Percentiles rank a stretch among this genome's conserved stretches.
These are phyloP conservation scores for Heliconius congener DNA, from an alignment of 1,140 invertebrate genomes.

Conservation along the genomic window DNA sequence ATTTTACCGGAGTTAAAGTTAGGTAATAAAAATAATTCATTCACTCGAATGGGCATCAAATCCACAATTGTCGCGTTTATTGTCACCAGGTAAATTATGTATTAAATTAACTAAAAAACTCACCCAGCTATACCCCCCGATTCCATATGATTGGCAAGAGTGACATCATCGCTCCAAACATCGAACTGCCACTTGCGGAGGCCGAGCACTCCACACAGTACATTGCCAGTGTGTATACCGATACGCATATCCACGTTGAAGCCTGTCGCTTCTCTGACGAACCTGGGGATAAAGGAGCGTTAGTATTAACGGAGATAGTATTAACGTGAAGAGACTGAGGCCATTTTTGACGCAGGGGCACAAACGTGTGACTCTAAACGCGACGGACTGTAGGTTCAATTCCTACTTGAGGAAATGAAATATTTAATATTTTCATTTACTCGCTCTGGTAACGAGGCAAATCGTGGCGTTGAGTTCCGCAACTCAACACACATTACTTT, in stretches of 20 bases:
- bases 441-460: too few species aligned
- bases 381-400: too few species aligned
- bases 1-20: too few species aligned
- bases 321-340: too few species aligned
- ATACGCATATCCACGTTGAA: conserved; percentile 97
- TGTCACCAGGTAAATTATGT: not conserved
- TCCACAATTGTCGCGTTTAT: not conserved
- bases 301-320: not conserved
- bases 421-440: too few species aligned
- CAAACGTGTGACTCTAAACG: too few species aligned
- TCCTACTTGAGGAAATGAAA: too few species aligned
- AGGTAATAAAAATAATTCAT: not conserved
- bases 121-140: conserved; percentile 96
- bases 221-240: conserved; percentile 96
- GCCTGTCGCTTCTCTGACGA: conserved; percentile 92
- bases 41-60: not conserved
- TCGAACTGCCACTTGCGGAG: conserved; percentile 99
- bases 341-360: too few species aligned
- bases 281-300: conserved; percentile 80
- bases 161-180: conserved; percentile 99
- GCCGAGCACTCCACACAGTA: conserved; percentile 97
- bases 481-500: too few species aligned
- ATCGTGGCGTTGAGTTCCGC: too few species aligned
- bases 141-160: conserved; percentile 98
- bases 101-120: conserved; percentile 44